Percentiles rank a stretch among this genome's conserved stretches.
Evolutionary conservation across 2,113 vertebrate species (phyloP).

Genomic region (Coturnix japonica): DNA sequence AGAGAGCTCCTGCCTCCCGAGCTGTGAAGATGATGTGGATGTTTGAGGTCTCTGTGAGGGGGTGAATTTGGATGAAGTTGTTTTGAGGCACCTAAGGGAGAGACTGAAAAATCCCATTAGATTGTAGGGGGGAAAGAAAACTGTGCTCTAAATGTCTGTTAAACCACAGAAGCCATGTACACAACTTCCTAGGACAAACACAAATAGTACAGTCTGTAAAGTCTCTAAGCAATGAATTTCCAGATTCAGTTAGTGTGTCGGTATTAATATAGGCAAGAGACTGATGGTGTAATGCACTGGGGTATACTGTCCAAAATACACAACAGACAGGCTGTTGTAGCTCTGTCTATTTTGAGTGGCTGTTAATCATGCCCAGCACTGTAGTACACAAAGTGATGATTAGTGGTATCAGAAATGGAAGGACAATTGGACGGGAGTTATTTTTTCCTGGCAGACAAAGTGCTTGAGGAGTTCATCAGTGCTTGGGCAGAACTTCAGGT

Average conservation of each 20-base stretch:
- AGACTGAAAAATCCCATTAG: neutral
- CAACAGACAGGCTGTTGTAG: neutral
- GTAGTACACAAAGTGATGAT: neutral
- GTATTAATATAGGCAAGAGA: neutral
- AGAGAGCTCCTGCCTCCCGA: neutral
- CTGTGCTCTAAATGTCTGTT: neutral
- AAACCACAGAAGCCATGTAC: neutral
- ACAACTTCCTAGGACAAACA: neutral
- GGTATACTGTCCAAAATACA: neutral
- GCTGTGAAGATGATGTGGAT: neutral
- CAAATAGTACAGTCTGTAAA: too few species aligned
- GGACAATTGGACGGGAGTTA: neutral
- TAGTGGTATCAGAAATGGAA: neutral
- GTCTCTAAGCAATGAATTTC: neutral
- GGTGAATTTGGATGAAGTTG: neutral
- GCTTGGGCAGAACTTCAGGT: neutral
- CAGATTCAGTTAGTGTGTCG: slow-evolving; percentile 5
- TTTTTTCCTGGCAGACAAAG: neutral
- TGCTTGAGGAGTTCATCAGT: neutral
- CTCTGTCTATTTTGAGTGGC: neutral
- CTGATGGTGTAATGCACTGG: neutral
- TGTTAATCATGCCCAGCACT: neutral
- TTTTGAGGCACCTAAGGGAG: neutral
- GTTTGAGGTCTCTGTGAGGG: neutral
- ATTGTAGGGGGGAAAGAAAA: neutral